Base-by-base conservation (phyloP, 1,140 invertebrate species). In the Adelges cooleyi region DNA sequence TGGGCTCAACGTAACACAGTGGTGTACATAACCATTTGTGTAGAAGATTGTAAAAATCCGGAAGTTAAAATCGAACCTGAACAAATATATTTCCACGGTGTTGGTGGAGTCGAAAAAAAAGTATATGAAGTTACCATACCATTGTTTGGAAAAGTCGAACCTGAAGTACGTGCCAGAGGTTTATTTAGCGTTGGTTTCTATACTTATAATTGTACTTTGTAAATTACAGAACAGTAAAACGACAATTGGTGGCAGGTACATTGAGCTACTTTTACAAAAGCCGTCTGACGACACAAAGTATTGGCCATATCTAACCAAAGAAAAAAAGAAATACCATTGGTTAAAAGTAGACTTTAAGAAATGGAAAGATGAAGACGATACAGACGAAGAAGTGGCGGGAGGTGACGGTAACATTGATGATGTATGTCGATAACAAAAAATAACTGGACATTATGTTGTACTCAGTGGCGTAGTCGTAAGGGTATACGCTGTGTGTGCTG, bases 271-370 rank as follows among this genome's bases (percentile, higher is more conserved):
- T 68, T 78, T 93, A 23, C 69, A 66, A 33, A 70, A 68, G 22
- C 89, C 90, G 73, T 79, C 81, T 71, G 84, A 84, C 56, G 77
- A 78, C 18, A 86, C 84, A 67, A 82, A 86, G 11, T 96, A 84
- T 73, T 97, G 94, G 94, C 86, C 90, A 65, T 76, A 85, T 56
- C 79, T 96, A 52, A 86, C 90, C 25, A 89, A 90, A 76, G 89
- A 91, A 69, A 87, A 86, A 70, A 85, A 84, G 73, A 96, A 95
- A 77, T 84, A 86, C 69, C 93, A 96, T 74, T 98, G 94, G 92
- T 80, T 98, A 59, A 96, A 95, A 77, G 88, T 92, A 69, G 95
- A 98, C 75, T 98, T 98, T 74, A 87, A 91, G 71, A 92, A 94
- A 76, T 98, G 94, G 93, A 87, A 87, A 74, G 94, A 98, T 80